Evolutionary conservation across 1,140 invertebrate genomes (phyloP), one percentile per base, ranked within the genome.

Genomic region (Frieseomelitta varia): DNA sequence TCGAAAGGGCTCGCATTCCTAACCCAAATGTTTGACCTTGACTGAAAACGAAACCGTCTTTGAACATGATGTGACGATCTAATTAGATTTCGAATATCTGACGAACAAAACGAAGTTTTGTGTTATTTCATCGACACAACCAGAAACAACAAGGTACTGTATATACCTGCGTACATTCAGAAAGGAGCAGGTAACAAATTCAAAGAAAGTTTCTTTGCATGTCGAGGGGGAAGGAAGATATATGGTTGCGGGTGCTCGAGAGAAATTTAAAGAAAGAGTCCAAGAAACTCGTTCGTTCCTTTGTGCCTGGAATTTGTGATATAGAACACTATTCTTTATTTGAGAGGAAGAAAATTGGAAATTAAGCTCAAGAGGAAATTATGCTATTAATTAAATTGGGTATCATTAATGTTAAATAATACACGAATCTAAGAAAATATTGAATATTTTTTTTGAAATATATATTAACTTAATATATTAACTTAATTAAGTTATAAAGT

Each of bases 151-250:
- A 39, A 8, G 4, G 39, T 39, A 39, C 6, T 15, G 21, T 34
- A 68, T 30, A 19, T 68, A 68, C 0, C 8, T 68, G 30, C 30
- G 10, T 68, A 34, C 34, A 19, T 73, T 10, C 67, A 27, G 17
- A 34, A 53, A 27, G 47, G 65, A 79, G 61, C 39, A 53, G 55
- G 63, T 61, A 68, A 89, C 85, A 81, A 67, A 87, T 90, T 73
- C 76, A 84, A 90, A 85, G 88, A 90, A 90, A 90, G 82, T 90
- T 85, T 68, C 79, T 30, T 47, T 78, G 21, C 53, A 51, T 71
- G 24, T 17, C 53, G 53, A 77, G 68, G 27, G 69, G 69, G 53
- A 78, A 63, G 78, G 47, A 61, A 82, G 85, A 89, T 88, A 88
- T 87, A 88, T 71, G 77, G 51, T 63, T 14, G 2, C 51, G 56